Percentiles rank a stretch among this genome's conserved stretches.
phyloP scores from a whole-genome alignment of 2,797 vertebrate genomes.

The Chaetophractus vellerosus region DNA sequence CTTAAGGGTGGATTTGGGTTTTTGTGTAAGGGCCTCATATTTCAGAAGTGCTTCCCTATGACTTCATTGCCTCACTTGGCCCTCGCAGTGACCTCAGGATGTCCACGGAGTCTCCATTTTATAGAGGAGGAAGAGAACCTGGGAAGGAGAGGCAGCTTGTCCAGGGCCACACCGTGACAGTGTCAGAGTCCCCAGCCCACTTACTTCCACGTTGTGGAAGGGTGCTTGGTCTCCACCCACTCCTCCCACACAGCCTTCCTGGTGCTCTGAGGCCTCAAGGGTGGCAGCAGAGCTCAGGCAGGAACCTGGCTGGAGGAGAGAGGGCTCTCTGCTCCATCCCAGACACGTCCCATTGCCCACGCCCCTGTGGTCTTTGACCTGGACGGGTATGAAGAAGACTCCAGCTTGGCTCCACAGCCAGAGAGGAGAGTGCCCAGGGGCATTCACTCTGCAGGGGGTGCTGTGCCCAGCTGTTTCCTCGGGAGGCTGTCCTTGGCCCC shows the following conservation, averaged over 20 bases:
- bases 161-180: not conserved
- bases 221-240: not conserved
- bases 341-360: not conserved
- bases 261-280: not conserved
- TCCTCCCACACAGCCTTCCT: not conserved
- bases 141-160: not conserved
- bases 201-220: not conserved
- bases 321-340: too few relatives aligned
- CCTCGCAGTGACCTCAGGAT: not conserved
- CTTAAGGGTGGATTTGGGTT: fast-evolving
- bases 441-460: too few relatives aligned
- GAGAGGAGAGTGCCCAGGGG: not conserved
- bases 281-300: not conserved
- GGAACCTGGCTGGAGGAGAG: too few relatives aligned
- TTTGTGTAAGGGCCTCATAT: fast-evolving
- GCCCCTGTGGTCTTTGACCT: too few relatives aligned
- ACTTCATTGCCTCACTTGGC: not conserved
- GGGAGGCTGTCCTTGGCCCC: not conserved
- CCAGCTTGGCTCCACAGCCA: not conserved
- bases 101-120: too few relatives aligned
- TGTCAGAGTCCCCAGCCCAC: not conserved
- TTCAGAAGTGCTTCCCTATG: not conserved
- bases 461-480: not conserved
- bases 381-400: not conserved
- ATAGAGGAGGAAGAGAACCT: not conserved